These are phyloP conservation scores for Dicaeum eximium DNA, from an alignment of 2,113 vertebrate species.

Conservation along the genomic window DNA sequence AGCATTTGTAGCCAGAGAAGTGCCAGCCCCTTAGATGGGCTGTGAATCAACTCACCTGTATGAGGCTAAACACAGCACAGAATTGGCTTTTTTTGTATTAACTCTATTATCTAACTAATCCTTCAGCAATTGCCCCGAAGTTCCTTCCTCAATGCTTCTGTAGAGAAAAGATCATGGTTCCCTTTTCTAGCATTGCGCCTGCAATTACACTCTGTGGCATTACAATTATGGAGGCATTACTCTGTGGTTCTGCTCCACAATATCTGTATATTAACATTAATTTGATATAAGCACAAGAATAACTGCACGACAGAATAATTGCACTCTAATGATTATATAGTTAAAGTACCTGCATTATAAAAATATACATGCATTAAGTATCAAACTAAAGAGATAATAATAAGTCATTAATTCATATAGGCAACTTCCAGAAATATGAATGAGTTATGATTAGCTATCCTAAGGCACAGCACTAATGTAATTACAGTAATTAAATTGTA, in stretches of 20 bases:
- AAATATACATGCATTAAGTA: constrained; percentile 59
- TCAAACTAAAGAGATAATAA: constrained; percentile 58
- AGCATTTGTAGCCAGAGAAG: neutral
- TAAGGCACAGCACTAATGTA: constrained; percentile 43
- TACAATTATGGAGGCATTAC: constrained; percentile 28
- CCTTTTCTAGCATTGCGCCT: neutral
- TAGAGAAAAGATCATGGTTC: neutral
- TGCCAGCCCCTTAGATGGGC: neutral
- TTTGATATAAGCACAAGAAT: constrained; percentile 54
- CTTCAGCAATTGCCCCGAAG: neutral
- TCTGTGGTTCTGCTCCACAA: constrained; percentile 19
- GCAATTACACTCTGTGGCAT: constrained; percentile 8
- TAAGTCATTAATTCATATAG: constrained; percentile 60
- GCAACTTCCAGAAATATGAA: constrained; percentile 55
- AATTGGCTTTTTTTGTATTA: neutral
- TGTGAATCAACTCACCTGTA: neutral
- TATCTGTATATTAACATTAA: constrained; percentile 50
- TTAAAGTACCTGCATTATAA: constrained; percentile 59
- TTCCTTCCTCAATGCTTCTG: neutral
- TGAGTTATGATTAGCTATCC: constrained; percentile 54
- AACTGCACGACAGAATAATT: constrained; percentile 58
- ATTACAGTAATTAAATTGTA: constrained; percentile 59
- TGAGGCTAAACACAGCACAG: neutral
- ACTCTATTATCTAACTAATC: neutral
- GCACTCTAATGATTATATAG: constrained; percentile 58